Base-by-base conservation (phyloP, 2,797 vertebrate species). In the Rachycentron canadum region DNA sequence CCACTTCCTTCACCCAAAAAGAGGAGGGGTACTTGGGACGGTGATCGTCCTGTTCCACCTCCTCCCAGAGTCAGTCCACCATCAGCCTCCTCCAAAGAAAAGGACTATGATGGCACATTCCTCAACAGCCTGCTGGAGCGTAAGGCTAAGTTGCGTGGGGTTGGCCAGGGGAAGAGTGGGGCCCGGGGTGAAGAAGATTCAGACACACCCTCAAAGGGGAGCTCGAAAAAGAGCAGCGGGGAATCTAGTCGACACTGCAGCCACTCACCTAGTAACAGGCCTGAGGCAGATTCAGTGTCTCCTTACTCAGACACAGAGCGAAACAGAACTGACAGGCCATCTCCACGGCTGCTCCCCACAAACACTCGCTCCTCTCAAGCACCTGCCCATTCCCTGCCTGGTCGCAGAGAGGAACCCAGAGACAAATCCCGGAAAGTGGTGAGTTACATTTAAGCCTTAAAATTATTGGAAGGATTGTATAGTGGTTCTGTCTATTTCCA, bases 341-440 rank as follows among this genome's bases (percentile, higher is more conserved):
- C 92, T 34, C 91, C 92, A 17, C 89, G 85, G 49, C 84, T 95
- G 72, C 9, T 91, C 78, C 83, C 93, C 4, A 89, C 85, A 89
- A 83, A 87, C 91, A 72, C 93, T 85, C 91, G 94, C 91, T 86
- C 93, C 88, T 73, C 90, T 89, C 95, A 93, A 68, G 59, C 75
- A 8, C 67, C 79, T 2, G 7, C 57, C 26, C 83, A 90, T 49
- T 85, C 90, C 58, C 94, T 92, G 7, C 92, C 95, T 4, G 94
- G 93, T 84, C 94, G 82, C 85, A 95, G 95, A 76, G 94, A 94
- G 52, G 97, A 97, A 59, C 95, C 95, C 90, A 96, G 96, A 94
- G 95, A 93, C 77, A 95, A 94, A 32, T 82, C 93, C 78, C 95
- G 96, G 57, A 99, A 98, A 95, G 94, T 96, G 90, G 97, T 99